Conservation (phyloP, 2,113 vertebrate genomes). For the Ascaphus truei region DNA sequence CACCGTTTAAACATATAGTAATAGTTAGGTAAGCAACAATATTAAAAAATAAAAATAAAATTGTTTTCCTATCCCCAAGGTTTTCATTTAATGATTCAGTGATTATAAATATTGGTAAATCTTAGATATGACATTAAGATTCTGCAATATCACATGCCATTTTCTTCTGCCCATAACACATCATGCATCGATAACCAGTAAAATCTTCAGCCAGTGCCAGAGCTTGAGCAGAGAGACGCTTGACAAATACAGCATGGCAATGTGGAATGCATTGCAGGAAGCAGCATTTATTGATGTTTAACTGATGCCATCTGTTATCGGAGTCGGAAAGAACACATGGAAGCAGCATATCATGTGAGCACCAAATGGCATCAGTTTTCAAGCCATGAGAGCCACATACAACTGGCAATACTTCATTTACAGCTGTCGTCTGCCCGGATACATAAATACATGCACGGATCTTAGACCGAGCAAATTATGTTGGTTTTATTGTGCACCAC, state of each 20-base stretch:
- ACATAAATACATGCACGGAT: too few species aligned
- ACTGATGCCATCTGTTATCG: constrained; percentile 56
- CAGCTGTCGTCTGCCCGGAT: constrained; percentile 45
- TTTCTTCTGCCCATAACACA: not conserved
- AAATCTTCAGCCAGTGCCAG: not conserved
- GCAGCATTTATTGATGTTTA: constrained; percentile 24
- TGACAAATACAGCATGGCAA: constrained; percentile 5
- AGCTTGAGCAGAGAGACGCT: not conserved
- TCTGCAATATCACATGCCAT: too few species aligned
- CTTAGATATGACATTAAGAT: too few species aligned
- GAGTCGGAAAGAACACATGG: constrained; percentile 34
- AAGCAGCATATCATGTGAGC: constrained; percentile 45
- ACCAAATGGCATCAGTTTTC: constrained; percentile 39
- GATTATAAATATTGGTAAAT: too few species aligned
- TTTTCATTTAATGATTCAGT: too few species aligned
- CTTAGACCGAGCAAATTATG: too few species aligned
- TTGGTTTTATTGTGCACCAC: too few species aligned
- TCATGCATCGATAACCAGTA: not conserved
- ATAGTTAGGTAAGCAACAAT: too few species aligned
- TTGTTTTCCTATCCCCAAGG: too few species aligned
- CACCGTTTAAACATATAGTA: too few species aligned
- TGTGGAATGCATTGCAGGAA: constrained; percentile 4
- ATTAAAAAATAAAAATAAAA: too few species aligned
- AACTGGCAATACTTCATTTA: not conserved
- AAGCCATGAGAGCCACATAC: not conserved